Percentiles rank a stretch among this genome's conserved stretches.
phyloP scores from a whole-genome alignment of 2,113 vertebrate species.

The Serinus canaria region DNA sequence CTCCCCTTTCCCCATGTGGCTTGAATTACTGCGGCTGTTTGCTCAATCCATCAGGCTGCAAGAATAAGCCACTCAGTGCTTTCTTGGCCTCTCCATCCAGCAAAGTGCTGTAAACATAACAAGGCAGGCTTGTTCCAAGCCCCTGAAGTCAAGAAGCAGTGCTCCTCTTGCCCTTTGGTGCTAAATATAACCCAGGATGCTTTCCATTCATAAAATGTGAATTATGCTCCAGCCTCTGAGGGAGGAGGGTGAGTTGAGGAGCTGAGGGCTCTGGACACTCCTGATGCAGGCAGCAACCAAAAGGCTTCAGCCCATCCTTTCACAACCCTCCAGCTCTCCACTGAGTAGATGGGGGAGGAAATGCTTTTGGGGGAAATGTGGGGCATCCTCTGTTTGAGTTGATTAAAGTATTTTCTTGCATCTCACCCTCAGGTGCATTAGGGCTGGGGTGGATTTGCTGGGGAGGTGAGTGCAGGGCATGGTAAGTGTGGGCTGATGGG shows the following conservation, averaged over 20 bases:
- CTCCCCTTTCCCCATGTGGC: conserved; percentile 2
- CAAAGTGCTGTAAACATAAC: conserved; percentile 13
- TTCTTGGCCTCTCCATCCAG: conserved; percentile 6
- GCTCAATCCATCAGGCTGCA: conserved; percentile 19
- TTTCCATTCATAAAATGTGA: conserved; percentile 44
- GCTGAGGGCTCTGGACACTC: background rate
- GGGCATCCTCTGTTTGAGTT: background rate
- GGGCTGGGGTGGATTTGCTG: background rate
- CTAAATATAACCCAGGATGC: conserved; percentile 13
- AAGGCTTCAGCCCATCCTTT: background rate
- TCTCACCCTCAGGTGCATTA: background rate
- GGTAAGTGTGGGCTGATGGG: background rate
- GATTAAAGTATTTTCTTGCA: background rate
- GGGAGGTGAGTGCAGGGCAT: background rate
- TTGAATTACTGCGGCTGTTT: conserved; percentile 41
- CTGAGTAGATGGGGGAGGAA: background rate
- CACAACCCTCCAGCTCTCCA: background rate
- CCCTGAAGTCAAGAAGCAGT: conserved; percentile 4
- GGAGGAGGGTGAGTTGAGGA: background rate
- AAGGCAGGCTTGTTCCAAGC: conserved; percentile 25
- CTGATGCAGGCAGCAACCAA: background rate
- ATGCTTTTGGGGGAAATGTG: background rate
- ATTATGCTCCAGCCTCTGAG: background rate
- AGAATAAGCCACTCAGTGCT: background rate
- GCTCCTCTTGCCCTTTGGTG: background rate